These are phyloP conservation scores for Nycticebus coucang DNA, from an alignment of 2,113 vertebrate genomes.

Conservation along the genomic window DNA sequence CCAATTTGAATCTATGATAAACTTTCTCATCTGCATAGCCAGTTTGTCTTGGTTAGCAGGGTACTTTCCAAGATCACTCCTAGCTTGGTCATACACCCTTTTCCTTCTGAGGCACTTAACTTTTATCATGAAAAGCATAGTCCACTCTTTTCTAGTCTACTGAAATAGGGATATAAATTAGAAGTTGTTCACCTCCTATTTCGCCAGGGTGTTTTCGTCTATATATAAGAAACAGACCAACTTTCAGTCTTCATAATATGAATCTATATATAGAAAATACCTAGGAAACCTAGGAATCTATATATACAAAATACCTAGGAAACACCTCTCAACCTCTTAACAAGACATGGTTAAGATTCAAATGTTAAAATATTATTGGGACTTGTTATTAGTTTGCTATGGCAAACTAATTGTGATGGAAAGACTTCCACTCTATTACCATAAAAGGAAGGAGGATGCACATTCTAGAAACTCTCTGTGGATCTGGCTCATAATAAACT, in stretches of 20 bases:
- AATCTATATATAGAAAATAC: not conserved
- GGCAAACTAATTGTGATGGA: not conserved
- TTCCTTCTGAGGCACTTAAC: not conserved
- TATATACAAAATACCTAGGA: not conserved
- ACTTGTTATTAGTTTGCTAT: too few relatives aligned
- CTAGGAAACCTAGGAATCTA: not conserved
- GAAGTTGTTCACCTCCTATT: not conserved
- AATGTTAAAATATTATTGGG: too few relatives aligned
- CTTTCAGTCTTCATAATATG: not conserved
- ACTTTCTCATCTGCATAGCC: not conserved
- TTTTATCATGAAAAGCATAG: constrained; percentile 10
- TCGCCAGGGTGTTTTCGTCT: not conserved
- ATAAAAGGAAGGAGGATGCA: not conserved
- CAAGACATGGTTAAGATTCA: too few relatives aligned
- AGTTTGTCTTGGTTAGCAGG: not conserved
- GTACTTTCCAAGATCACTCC: constrained; percentile 1
- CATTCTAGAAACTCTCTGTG: not conserved
- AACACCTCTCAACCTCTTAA: not conserved
- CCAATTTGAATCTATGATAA: not conserved
- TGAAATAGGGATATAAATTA: not conserved
- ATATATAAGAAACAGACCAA: not conserved
- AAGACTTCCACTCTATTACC: not conserved
- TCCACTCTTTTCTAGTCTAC: not conserved
- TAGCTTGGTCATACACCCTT: not conserved
- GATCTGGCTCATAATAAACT: constrained; percentile 32